Evolutionary conservation across 2,888 invertebrate genomes (phyloP).

Genomic region (Pristionchus maxplancki): DNA sequence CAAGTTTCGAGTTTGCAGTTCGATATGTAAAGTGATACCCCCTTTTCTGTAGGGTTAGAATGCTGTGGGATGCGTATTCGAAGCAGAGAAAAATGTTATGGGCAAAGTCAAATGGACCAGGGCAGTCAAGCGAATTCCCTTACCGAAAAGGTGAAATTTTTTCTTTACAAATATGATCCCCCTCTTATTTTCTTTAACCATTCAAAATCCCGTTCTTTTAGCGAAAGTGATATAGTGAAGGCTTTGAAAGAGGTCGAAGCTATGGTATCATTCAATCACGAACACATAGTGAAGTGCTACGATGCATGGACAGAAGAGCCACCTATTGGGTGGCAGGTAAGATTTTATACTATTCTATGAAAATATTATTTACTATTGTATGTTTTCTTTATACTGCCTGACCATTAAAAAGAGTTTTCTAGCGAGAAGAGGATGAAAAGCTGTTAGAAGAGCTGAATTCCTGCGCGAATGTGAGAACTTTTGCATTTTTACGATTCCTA

Average conservation of each 20-base stretch:
- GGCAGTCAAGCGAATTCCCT: not conserved
- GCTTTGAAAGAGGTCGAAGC: not conserved
- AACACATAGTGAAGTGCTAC: not conserved
- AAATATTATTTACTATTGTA: not conserved
- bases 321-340: not conserved
- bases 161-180: not conserved
- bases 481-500: too few relatives aligned
- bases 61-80: not conserved
- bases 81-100: not conserved
- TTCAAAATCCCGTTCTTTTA: not conserved
- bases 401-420: too few relatives aligned
- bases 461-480: too few relatives aligned
- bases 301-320: not conserved
- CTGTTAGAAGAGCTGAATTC: not conserved
- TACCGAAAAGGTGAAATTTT: not conserved
- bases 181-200: not conserved
- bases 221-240: not conserved
- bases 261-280: not conserved
- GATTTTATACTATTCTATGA: not conserved
- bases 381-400: too few relatives aligned
- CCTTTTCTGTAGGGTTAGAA: too few relatives aligned
- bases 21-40: too few relatives aligned
- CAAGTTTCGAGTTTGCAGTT: too few relatives aligned
- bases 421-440: not conserved
- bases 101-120: not conserved